These are phyloP conservation scores for Brachyopa scutellaris DNA, from an alignment of 2,888 invertebrate species.

Conservation along the genomic window DNA sequence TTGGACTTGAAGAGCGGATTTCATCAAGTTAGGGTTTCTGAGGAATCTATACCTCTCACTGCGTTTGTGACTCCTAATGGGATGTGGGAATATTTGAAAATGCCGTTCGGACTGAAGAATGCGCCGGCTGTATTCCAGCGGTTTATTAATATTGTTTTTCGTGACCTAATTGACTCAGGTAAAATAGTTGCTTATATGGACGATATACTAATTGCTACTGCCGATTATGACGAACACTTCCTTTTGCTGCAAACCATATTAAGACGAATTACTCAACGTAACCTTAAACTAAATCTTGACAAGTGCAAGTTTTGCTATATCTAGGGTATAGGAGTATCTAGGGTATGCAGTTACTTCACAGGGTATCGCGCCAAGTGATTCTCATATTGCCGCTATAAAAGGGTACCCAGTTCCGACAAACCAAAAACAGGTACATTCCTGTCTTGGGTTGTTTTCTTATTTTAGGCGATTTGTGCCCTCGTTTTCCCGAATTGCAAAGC, in stretches of 20 bases:
- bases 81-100: conserved; percentile 66
- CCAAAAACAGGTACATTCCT: conserved; percentile 11
- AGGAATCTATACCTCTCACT: conserved; percentile 68
- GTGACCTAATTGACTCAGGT: conserved; percentile 11
- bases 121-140: too few relatives aligned
- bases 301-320: conserved; percentile 4
- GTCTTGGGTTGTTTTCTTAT: conserved; percentile 51
- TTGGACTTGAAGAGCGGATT: conserved; percentile 70
- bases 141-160: conserved; percentile 15
- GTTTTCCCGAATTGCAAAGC: too few relatives aligned
- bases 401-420: neutral
- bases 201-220: too few relatives aligned
- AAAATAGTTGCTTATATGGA: conserved; percentile 36
- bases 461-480: conserved; percentile 38
- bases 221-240: conserved; percentile 14
- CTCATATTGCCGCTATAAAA: neutral
- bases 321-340: neutral
- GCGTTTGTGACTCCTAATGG: conserved; percentile 73
- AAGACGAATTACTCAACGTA: neutral
- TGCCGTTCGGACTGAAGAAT: too few relatives aligned
- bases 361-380: neutral
- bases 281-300: neutral
- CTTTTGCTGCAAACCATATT: conserved; percentile 12
- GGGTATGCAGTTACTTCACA: neutral
- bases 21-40: conserved; percentile 67